Evolutionary conservation across 1,140 invertebrate genomes (phyloP).

Genomic region (Archivesica marissinica): DNA sequence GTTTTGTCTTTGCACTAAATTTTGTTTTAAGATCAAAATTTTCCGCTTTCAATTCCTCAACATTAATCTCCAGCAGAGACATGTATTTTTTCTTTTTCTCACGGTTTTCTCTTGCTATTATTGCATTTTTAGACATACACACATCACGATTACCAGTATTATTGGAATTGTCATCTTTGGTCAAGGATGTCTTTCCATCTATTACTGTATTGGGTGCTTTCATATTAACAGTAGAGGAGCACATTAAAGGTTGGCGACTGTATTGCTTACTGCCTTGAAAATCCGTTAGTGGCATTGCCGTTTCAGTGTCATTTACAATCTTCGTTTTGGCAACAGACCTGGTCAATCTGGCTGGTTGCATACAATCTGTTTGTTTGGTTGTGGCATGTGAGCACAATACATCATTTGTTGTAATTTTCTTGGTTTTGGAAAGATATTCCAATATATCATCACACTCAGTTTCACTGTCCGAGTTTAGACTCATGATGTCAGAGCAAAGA

Average conservation of each 20-base stretch:
- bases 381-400: not conserved
- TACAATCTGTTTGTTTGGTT: too few relatives aligned
- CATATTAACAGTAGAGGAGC: not conserved
- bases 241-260: conserved; percentile 9
- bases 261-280: too few relatives aligned
- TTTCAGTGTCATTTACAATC: too few relatives aligned
- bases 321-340: not conserved
- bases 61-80: not conserved
- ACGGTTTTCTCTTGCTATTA: conserved; percentile 29
- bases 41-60: not conserved
- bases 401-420: not conserved
- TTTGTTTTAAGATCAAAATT: conserved; percentile 21
- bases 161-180: too few relatives aligned
- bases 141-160: not conserved
- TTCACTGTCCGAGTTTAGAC: not conserved
- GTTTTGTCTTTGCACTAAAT: not conserved
- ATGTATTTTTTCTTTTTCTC: conserved; percentile 42
- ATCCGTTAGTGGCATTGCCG: too few relatives aligned
- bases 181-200: not conserved
- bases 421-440: conserved; percentile 1
- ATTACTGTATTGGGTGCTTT: not conserved
- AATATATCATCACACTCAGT: not conserved
- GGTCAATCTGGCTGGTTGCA: not conserved
- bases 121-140: conserved; percentile 43
- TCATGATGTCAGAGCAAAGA: not conserved